These are phyloP conservation scores for Psilopogon haemacephalus DNA, from an alignment of 2,113 vertebrate genomes.

Conservation along the genomic window DNA sequence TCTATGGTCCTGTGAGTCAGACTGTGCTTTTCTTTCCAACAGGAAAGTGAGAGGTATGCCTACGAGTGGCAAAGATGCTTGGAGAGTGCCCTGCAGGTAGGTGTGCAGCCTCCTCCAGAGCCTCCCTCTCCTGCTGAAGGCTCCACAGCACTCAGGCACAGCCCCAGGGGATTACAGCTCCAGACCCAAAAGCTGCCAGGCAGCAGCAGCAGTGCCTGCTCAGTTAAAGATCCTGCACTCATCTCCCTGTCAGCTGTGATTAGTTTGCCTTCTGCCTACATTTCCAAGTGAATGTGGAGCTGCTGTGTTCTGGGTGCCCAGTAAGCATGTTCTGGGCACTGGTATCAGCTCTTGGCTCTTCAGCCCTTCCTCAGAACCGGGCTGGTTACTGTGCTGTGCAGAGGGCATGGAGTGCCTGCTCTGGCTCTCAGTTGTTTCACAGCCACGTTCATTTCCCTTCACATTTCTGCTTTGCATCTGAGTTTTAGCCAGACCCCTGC, in stretches of 20 bases:
- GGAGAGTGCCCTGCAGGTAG: conserved; percentile 91
- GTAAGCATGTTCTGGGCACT: too few species aligned
- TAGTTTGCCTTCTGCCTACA: not conserved
- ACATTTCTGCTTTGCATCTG: not conserved
- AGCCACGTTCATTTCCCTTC: not conserved
- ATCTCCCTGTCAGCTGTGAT: not conserved
- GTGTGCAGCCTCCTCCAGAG: not conserved
- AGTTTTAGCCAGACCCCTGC: not conserved
- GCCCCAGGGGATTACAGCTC: not conserved
- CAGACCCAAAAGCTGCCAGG: not conserved
- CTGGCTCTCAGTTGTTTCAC: not conserved
- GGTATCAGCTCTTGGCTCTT: not conserved
- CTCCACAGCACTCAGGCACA: not conserved
- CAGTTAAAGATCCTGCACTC: not conserved
- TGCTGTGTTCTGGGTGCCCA: not conserved
- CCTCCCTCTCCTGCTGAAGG: not conserved
- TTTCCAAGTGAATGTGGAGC: not conserved
- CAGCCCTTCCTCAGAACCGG: not conserved
- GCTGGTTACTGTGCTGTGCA: not conserved
- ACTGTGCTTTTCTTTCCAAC: conserved; percentile 27
- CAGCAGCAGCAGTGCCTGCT: not conserved
- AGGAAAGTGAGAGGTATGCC: conserved; percentile 97
- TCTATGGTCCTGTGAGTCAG: not conserved
- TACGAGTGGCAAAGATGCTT: conserved; percentile 98
- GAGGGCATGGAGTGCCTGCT: not conserved